phyloP scores from a whole-genome alignment of 2,797 vertebrate species.

The Glyptemys insculpta region DNA sequence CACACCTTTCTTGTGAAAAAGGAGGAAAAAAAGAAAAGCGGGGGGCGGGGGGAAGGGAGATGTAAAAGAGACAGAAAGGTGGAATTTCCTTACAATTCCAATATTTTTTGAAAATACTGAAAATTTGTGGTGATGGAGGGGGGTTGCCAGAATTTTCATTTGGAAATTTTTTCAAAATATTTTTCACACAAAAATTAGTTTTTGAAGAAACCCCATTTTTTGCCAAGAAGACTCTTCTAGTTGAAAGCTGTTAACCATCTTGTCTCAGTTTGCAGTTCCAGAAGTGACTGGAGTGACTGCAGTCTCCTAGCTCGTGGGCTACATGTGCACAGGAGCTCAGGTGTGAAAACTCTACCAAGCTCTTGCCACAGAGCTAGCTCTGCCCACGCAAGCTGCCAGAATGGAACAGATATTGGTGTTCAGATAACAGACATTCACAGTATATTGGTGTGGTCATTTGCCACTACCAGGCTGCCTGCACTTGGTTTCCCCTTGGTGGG shows the following conservation, averaged over 20 bases:
- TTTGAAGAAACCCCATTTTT: not conserved
- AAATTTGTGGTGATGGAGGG: not conserved
- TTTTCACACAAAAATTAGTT: not conserved
- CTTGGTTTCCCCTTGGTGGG: not conserved
- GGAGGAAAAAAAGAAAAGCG: not conserved
- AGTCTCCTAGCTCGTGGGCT: not conserved
- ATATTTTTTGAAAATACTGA: not conserved
- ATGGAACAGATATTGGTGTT: too few relatives aligned
- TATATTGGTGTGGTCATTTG: not conserved
- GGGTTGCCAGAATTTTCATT: not conserved
- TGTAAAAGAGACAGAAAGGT: not conserved
- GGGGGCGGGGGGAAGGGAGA: not conserved
- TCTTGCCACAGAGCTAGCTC: not conserved
- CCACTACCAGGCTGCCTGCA: not conserved
- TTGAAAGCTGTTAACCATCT: not conserved
- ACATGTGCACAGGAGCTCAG: not conserved
- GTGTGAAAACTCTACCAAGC: not conserved
- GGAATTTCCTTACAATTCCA: not conserved
- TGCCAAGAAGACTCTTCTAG: not conserved
- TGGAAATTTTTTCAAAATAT: not conserved
- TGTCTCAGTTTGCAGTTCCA: not conserved
- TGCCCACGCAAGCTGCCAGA: not conserved
- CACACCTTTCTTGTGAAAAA: constrained; percentile 12
- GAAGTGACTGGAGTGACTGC: not conserved
- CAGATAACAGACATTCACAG: not conserved